Evolutionary conservation across 1,140 invertebrate genomes (phyloP).

Genomic region (Tetraneura akinire): DNA sequence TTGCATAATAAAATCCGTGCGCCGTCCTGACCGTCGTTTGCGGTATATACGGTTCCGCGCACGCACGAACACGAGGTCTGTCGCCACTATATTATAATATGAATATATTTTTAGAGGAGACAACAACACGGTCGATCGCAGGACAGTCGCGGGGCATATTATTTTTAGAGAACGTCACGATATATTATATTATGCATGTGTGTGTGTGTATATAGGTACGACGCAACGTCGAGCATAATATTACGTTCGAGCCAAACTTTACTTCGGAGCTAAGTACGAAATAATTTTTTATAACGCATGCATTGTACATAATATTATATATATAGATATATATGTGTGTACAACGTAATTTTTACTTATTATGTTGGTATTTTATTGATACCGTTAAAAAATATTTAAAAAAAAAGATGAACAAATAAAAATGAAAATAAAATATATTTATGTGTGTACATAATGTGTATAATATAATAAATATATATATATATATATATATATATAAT

Average conservation of each 20-base stretch:
- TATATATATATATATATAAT: too few relatives aligned
- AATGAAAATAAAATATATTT: too few relatives aligned
- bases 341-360: not conserved
- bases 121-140: not conserved
- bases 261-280: conserved; percentile 32
- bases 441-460: too few relatives aligned
- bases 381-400: not conserved
- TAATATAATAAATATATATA: too few relatives aligned
- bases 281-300: too few relatives aligned
- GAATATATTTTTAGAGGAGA: conserved; percentile 24
- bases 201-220: not conserved
- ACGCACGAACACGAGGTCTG: not conserved
- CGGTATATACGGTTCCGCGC: not conserved
- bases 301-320: not conserved
- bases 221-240: not conserved
- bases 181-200: too few relatives aligned
- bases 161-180: conserved; percentile 17
- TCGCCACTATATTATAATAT: not conserved
- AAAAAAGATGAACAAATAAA: too few relatives aligned
- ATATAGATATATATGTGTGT: not conserved
- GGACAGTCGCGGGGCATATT: not conserved
- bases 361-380: not conserved
- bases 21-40: not conserved
- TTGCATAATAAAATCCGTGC: not conserved
- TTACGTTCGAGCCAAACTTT: conserved; percentile 32